Conservation (phyloP, 2,797 vertebrate species). For the Neosalanx taihuensis region DNA sequence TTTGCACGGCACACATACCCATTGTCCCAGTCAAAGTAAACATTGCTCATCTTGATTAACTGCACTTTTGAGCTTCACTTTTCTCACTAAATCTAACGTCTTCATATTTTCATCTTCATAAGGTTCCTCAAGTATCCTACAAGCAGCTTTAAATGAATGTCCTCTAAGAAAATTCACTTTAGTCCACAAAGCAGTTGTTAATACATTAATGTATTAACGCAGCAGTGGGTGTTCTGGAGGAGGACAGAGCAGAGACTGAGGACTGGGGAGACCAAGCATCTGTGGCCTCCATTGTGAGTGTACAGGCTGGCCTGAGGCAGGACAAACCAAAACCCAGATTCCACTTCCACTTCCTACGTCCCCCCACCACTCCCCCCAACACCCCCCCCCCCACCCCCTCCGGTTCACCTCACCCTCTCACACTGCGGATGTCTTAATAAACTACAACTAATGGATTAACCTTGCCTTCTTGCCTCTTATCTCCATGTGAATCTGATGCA, state of each 20-base stretch:
- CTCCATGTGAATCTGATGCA: conserved; percentile 52
- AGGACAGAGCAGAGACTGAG: neutral
- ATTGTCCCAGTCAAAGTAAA: neutral
- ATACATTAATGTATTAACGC: too few species aligned
- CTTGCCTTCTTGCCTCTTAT: conserved; percentile 48
- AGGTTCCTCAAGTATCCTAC: neutral
- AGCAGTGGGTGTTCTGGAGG: neutral
- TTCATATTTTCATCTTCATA: neutral
- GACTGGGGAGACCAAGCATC: conserved; percentile 14
- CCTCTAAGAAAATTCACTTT: neutral
- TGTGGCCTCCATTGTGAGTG: conserved; percentile 39
- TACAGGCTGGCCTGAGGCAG: conserved; percentile 31
- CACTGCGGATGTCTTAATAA: conserved; percentile 51
- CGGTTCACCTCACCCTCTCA: conserved; percentile 40
- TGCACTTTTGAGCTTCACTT: neutral
- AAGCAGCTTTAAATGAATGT: neutral
- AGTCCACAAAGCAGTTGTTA: neutral
- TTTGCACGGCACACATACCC: neutral
- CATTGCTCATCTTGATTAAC: neutral
- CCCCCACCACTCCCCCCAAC: neutral
- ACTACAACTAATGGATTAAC: conserved; percentile 65
- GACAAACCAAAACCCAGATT: conserved; percentile 41
- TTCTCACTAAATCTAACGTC: neutral
- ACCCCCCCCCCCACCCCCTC: conserved; percentile 28
- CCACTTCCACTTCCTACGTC: conserved; percentile 49